phyloP scores from a whole-genome alignment of 2,113 vertebrate genomes.

The Pampusana beccarii region DNA sequence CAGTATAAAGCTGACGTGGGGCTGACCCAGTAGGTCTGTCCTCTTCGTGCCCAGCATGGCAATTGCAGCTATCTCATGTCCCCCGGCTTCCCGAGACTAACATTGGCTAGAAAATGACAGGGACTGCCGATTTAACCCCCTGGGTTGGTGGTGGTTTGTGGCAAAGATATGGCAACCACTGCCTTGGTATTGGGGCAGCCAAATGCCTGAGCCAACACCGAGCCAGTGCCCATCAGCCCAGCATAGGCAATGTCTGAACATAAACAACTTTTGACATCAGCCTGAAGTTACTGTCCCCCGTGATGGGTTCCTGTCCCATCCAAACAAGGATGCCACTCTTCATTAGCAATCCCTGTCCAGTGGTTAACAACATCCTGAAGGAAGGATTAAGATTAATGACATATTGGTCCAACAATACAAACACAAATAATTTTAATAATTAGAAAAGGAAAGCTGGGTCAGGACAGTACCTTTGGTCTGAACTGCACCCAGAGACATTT shows the following conservation, averaged over 20 bases:
- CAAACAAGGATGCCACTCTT: not conserved
- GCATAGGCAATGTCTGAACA: not conserved
- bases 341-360: not conserved
- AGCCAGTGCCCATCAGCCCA: not conserved
- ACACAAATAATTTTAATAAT: not conserved
- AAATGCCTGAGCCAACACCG: accelerated
- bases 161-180: not conserved
- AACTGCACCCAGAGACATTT: not conserved
- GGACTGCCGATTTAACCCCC: not conserved
- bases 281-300: not conserved
- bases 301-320: not conserved
- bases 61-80: not conserved
- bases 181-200: not conserved
- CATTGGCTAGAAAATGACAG: not conserved
- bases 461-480: not conserved
- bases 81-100: not conserved
- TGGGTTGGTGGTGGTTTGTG: not conserved
- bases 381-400: not conserved
- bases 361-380: not conserved
- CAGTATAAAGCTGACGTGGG: accelerated
- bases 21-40: not conserved
- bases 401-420: not conserved
- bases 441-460: not conserved
- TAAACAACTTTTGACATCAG: not conserved
- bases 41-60: not conserved